Base-by-base conservation (phyloP, 2,113 vertebrate genomes). In the Lepisosteus osseus region DNA sequence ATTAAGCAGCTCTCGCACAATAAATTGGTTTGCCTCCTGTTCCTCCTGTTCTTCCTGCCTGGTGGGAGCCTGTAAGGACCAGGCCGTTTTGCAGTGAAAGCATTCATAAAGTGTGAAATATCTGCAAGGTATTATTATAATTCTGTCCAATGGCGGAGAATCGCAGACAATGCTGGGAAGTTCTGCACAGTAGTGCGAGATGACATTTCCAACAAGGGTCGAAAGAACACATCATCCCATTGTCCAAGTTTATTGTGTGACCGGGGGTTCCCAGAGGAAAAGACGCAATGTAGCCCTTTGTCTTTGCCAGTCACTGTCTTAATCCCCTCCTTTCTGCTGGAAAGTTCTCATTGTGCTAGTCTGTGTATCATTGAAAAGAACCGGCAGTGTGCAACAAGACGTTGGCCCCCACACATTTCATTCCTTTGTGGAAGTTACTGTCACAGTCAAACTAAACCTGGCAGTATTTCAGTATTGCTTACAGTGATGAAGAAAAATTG, bases 91-190 rank as follows among this genome's bases (percentile, higher is more conserved):
- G 9, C 45, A 78, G 72, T 82, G 76, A 87, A 88, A 82, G 79
- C 79, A 74, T 57, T 80, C 82, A 82, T 61, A 80, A 80, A 85
- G 77, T 87, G 85, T 82, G 83, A 86, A 82, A 82, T 82, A 82
- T 87, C 76, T 81, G 79, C 76, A 74, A 72, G 77, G 79, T 79
- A 76, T 83, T 77, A 80, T 76, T 55, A 74, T 72, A 70, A 76
- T 63, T 51, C 3, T 2, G 67, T 61, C 78, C 81, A 84, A 79
- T 78, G 75, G 73, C 67, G 74, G 76, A 75, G 74, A 78, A 67
- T 82, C 64, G 61, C 71, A 78, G 78, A 87, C 78, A 85, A 85
- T 84, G 76, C 68, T 54, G 74, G 78, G 79, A 79, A 83, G 86
- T 84, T 78, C 72, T 80, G 80, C 77, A 82, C 75, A 71, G 79